Evolutionary conservation across 2,797 vertebrate genomes (phyloP).

Genomic region (Hozukius guyotensis): DNA sequence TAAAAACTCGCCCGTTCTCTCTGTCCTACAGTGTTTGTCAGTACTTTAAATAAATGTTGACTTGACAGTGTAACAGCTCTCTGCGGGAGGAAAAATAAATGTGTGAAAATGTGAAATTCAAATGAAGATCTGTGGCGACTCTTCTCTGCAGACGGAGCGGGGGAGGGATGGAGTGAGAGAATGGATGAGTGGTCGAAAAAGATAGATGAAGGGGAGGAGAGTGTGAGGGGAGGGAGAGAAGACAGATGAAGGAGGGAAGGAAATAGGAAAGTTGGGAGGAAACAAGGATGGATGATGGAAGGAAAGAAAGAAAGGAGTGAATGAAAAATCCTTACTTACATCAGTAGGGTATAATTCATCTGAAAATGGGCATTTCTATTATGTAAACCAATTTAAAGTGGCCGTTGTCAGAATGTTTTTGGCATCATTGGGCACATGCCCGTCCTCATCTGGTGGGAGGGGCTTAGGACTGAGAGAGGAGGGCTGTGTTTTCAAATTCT

Average conservation of each 20-base stretch:
- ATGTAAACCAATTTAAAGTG: background rate
- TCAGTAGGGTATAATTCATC: background rate
- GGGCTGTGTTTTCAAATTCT: too few relatives aligned
- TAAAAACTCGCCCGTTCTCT: background rate
- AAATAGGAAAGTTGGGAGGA: conserved; percentile 10
- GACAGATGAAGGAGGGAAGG: background rate
- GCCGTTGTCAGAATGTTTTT: too few relatives aligned
- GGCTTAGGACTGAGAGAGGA: too few relatives aligned
- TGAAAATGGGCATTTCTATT: background rate
- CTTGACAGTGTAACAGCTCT: too few relatives aligned
- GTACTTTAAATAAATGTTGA: background rate
- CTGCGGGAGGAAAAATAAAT: background rate
- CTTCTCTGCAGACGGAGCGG: conserved; percentile 2
- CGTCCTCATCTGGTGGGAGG: accelerated
- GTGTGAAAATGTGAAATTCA: background rate
- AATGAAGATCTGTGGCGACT: background rate
- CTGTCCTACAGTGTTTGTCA: background rate
- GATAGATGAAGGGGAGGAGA: conserved; percentile 27
- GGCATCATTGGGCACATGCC: too few relatives aligned
- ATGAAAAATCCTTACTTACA: background rate
- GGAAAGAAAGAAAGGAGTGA: background rate
- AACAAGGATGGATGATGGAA: background rate
- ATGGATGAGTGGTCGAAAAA: conserved; percentile 32
- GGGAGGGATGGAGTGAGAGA: conserved; percentile 11
- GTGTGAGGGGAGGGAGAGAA: background rate